These are phyloP conservation scores for Stomatorhinus ivindoensis DNA, from an alignment of 2,113 vertebrate genomes.

Conservation along the genomic window DNA sequence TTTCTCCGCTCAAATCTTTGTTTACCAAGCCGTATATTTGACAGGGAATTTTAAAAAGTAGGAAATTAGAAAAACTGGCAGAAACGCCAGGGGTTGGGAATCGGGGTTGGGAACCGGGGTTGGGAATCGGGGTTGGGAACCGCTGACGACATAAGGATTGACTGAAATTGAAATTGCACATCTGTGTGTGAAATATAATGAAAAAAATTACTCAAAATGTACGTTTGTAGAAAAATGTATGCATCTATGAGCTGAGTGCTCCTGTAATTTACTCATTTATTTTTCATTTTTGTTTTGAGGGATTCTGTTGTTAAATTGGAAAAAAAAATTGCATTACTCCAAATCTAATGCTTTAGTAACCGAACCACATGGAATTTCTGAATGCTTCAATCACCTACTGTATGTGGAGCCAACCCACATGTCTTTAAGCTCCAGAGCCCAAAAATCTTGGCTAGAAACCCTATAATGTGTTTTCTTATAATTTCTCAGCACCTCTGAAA, in stretches of 20 bases:
- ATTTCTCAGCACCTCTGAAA: no score
- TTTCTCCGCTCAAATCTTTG: not conserved
- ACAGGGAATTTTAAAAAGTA: not conserved
- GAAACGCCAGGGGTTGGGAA: not conserved
- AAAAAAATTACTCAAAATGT: not conserved
- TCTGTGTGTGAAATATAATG: not conserved
- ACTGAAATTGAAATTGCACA: not conserved
- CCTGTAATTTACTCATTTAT: not conserved
- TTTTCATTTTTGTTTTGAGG: not conserved
- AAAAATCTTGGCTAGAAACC: no score
- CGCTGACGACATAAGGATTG: not conserved
- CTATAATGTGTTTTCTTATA: no score
- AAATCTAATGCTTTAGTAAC: no score
- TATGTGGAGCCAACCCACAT: no score
- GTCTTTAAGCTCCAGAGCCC: no score
- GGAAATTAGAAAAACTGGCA: not conserved
- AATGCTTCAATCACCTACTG: no score
- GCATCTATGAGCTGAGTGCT: not conserved
- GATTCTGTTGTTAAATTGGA: not conserved
- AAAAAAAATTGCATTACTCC: no score
- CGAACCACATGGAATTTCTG: no score
- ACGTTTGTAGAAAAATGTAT: not conserved
- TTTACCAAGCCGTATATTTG: not conserved
- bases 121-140: not conserved
- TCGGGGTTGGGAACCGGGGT: not conserved